Conservation (phyloP, 2,113 vertebrate genomes). For the Quiscalus mexicanus region DNA sequence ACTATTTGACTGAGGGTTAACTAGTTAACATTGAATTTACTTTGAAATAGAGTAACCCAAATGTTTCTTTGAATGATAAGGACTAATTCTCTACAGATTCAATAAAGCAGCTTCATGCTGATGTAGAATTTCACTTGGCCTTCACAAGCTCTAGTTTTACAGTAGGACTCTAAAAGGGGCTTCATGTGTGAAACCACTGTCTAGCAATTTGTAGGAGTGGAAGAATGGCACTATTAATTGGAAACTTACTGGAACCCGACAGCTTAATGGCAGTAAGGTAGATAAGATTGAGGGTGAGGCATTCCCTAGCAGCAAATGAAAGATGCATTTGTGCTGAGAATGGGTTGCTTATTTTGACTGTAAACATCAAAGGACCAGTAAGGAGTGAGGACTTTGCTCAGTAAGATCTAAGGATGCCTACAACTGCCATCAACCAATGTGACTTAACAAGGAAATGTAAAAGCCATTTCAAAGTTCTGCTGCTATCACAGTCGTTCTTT, state of each 20-base stretch:
- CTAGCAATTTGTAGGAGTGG: neutral
- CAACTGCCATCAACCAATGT: neutral
- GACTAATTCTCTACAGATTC: neutral
- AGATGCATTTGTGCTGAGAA: neutral
- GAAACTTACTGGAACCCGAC: neutral
- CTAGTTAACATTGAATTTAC: neutral
- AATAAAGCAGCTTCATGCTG: neutral
- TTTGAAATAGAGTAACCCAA: neutral
- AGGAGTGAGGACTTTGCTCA: slow-evolving; percentile 22
- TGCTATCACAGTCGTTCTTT: neutral
- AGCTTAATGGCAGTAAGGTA: neutral
- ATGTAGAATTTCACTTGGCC: neutral
- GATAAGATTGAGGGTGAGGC: neutral
- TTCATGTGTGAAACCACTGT: neutral
- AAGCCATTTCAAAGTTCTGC: slow-evolving; percentile 59
- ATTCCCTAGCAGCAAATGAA: neutral
- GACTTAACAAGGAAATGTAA: slow-evolving; percentile 6
- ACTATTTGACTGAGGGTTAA: neutral
- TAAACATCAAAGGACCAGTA: neutral
- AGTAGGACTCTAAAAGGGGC: neutral
- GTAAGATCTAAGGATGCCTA: neutral
- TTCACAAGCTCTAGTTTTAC: neutral
- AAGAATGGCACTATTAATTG: neutral
- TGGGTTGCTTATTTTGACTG: neutral
- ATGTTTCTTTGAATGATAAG: neutral